Base-by-base conservation (phyloP, 2,888 invertebrate genomes). In the Plagiodera versicolora region DNA sequence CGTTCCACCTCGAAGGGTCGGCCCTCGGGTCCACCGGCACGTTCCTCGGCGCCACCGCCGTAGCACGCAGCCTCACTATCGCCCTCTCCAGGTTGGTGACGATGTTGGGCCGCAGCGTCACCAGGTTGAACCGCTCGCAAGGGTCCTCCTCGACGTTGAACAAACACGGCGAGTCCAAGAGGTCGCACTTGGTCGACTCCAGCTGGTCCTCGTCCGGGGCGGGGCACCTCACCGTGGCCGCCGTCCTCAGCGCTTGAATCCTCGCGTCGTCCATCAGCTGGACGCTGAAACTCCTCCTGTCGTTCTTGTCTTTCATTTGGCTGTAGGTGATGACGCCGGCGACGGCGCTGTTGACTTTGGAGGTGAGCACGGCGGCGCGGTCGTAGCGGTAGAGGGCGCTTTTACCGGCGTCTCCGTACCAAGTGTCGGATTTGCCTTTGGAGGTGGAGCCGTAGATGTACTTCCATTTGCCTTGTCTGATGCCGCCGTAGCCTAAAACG, bases 391-490 rank as follows among this genome's bases (percentile, higher is more conserved):
- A 79, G 4, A 70, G 65, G 1, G 69, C 55, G 5, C 76, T 75
- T 49, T 75, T 77, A 1, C 82, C 83, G 1, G 75, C 67, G 44
- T 81, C 79, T 10, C 83, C 84, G 61, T 80, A 77, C 83, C 83
- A 83, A 0, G 67, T 69, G 65, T 83, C 81, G 39, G 66, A 71
- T 57, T 69, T 70, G 9, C 76, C 77, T 9, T 70, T 59, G 2
- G 69, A 66, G 1, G 83, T 79, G 46, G 85, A 84, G 1, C 87
- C 87, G 44, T 85, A 83, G 0, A 87, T 72, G 60, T 87, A 84
- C 76, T 88, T 88, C 77, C 85, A 88, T 74, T 87, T 85, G 0
- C 86, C 87, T 19, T 83, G 81, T 73, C 88, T 82, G 48, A 79
- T 82, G 72, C 86, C 84, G 0, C 83, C 85, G 66, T 85, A 87